Conservation (phyloP, 2,888 invertebrate genomes). For the Rutpela maculata region DNA sequence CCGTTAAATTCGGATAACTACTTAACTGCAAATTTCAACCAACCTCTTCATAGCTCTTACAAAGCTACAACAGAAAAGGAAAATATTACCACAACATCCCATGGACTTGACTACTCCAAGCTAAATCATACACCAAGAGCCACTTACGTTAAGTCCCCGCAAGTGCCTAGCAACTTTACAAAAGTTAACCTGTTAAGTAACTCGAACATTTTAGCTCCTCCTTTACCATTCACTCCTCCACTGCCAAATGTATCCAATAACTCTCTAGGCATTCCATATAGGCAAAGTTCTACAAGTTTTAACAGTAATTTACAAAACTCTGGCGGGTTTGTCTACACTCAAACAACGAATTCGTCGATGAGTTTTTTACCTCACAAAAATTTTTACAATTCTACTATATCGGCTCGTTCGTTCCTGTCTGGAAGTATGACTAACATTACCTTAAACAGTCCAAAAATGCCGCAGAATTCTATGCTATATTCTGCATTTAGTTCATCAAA, state of each 20-base stretch:
- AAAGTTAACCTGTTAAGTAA: constrained; percentile 46
- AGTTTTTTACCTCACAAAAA: constrained; percentile 34
- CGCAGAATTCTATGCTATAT: constrained; percentile 30
- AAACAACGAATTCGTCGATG: constrained; percentile 8
- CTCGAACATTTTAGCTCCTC: constrained; percentile 53
- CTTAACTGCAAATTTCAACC: constrained; percentile 71
- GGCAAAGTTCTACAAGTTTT: constrained; percentile 43
- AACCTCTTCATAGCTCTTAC: constrained; percentile 71
- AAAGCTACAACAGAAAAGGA: constrained; percentile 61
- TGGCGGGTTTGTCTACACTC: constrained; percentile 41
- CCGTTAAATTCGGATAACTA: constrained; percentile 64
- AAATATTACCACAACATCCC: constrained; percentile 36
- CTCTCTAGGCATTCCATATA: constrained; percentile 57
- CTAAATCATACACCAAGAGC: constrained; percentile 61
- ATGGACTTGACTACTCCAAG: constrained; percentile 61
- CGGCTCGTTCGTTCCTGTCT: constrained; percentile 41
- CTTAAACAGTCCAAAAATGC: constrained; percentile 34
- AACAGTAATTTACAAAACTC: constrained; percentile 32
- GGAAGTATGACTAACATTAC: constrained; percentile 38
- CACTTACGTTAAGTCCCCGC: constrained; percentile 67
- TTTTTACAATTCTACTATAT: constrained; percentile 40
- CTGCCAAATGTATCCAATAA: constrained; percentile 58
- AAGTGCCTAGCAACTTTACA: constrained; percentile 64
- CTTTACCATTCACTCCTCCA: constrained; percentile 59
- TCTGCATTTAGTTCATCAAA: constrained; percentile 49